These are phyloP conservation scores for Phenganax stokvisi DNA, from an alignment of 92 coral and sea anemone genomes.

Conservation along the genomic window DNA sequence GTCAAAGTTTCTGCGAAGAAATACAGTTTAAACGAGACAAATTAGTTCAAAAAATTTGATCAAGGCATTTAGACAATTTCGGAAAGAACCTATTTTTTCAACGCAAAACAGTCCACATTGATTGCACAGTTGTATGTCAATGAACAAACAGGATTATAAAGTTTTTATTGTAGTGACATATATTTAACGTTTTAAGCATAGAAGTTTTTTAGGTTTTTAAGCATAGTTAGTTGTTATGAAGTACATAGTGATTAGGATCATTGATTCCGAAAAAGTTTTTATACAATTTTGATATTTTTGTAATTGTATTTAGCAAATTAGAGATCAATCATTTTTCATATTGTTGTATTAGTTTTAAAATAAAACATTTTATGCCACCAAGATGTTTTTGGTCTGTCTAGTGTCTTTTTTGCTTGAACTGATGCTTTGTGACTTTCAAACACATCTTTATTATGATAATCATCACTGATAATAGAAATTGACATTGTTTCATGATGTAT, in stretches of 20 bases:
- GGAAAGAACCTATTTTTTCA: no score
- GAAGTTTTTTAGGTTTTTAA: background rate
- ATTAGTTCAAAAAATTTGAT: no score
- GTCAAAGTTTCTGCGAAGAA: background rate
- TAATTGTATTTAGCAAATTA: slow-evolving; percentile 5
- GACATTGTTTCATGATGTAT: no score
- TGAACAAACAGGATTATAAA: no score
- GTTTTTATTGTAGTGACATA: background rate
- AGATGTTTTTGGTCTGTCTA: background rate
- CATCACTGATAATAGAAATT: no score
- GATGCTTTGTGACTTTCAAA: slow-evolving; percentile 12
- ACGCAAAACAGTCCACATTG: no score
- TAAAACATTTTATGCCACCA: background rate
- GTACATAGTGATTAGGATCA: background rate
- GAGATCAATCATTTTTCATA: background rate
- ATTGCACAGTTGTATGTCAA: no score
- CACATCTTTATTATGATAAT: background rate
- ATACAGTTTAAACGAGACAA: background rate
- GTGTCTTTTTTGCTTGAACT: background rate
- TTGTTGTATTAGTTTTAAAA: background rate
- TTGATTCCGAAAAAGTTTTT: slow-evolving; percentile 1
- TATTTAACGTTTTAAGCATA: background rate
- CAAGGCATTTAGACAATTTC: no score
- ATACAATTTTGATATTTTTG: background rate
- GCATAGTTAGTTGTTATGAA: background rate